phyloP scores from a whole-genome alignment of 2,888 invertebrate species.

The Phyllotreta striolata region DNA sequence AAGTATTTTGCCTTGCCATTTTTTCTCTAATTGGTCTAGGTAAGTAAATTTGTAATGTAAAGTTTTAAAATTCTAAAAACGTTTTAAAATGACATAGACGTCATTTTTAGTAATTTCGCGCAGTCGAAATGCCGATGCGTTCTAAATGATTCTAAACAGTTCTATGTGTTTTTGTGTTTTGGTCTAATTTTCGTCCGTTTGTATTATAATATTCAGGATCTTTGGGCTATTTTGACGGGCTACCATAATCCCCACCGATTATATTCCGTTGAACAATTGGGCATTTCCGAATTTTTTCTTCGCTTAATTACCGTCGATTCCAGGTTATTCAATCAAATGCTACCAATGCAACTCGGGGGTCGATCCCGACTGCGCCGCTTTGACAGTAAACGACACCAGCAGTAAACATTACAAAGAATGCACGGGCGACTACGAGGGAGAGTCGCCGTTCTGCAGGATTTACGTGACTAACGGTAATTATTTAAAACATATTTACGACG shows the following conservation, averaged over 20 bases:
- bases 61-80: too few species aligned
- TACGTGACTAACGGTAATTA: slow-evolving; percentile 68
- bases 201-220: too few species aligned
- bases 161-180: too few species aligned
- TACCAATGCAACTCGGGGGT: slow-evolving; percentile 78
- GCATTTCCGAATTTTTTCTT: background rate
- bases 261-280: too few species aligned
- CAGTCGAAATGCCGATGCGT: too few species aligned
- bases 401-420: slow-evolving; percentile 62
- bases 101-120: too few species aligned
- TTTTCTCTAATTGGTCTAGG: slow-evolving; percentile 9
- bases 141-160: too few species aligned
- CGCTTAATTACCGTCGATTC: slow-evolving; percentile 25
- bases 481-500: background rate
- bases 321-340: slow-evolving; percentile 64
- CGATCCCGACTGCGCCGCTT: slow-evolving; percentile 71
- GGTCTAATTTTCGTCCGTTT: too few species aligned
- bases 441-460: slow-evolving; percentile 73
- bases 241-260: too few species aligned
- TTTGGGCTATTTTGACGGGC: too few species aligned
- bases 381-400: slow-evolving; percentile 66
- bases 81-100: too few species aligned
- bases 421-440: slow-evolving; percentile 50
- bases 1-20: background rate
- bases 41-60: slow-evolving; percentile 1